phyloP scores from a whole-genome alignment of 2,113 vertebrate species.

The Ochotona curzoniae region DNA sequence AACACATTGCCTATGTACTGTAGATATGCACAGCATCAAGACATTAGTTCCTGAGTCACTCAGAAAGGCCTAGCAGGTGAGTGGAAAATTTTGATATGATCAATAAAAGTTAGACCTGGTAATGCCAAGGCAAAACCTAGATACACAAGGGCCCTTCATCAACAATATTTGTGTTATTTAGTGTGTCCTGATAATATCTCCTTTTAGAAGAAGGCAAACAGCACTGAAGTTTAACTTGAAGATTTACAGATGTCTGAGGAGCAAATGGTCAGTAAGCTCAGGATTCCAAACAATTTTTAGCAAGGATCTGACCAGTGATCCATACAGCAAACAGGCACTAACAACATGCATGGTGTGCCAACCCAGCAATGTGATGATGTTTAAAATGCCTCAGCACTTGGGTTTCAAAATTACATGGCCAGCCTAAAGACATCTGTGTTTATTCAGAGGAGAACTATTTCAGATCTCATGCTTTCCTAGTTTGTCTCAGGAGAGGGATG shows the following conservation, averaged over 20 bases:
- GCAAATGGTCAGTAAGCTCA: not conserved
- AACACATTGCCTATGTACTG: not conserved
- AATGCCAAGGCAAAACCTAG: not conserved
- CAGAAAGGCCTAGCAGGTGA: not conserved
- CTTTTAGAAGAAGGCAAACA: not conserved
- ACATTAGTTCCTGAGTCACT: not conserved
- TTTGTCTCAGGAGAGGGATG: not conserved
- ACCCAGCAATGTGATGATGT: constrained; percentile 23
- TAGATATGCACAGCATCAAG: not conserved
- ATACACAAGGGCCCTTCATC: not conserved
- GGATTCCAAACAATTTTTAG: not conserved
- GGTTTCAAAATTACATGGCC: constrained; percentile 65
- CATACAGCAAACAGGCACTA: not conserved
- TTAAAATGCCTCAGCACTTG: constrained; percentile 68
- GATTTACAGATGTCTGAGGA: constrained; percentile 4
- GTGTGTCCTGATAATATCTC: not conserved
- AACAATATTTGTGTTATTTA: not conserved
- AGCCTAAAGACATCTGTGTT: constrained; percentile 72
- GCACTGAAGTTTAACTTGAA: not conserved
- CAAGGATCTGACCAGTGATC: not conserved
- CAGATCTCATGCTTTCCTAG: not conserved
- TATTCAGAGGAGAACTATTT: constrained; percentile 36
- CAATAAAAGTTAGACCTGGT: not conserved
- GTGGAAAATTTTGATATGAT: not conserved
- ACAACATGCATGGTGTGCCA: not conserved